Conservation (phyloP, 2,113 vertebrate species). For the Phyllopteryx taeniolatus region DNA sequence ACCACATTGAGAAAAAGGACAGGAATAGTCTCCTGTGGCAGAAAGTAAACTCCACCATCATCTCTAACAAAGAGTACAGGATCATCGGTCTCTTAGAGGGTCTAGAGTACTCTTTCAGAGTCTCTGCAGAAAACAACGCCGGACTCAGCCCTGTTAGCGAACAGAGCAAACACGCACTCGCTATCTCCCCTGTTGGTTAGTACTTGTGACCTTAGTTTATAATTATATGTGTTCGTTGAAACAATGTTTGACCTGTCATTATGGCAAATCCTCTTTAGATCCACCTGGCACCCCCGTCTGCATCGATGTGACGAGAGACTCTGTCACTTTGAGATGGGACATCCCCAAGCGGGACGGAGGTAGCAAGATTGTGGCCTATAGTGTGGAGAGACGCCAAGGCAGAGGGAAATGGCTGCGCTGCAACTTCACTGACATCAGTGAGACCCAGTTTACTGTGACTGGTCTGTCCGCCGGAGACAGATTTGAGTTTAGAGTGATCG, state of each 20-base stretch:
- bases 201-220: constrained; percentile 25
- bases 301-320: constrained; percentile 95
- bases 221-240: neutral
- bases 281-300: constrained; percentile 94
- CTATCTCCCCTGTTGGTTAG: constrained; percentile 97
- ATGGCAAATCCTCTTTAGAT: constrained; percentile 67
- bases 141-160: constrained; percentile 89
- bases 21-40: constrained; percentile 98
- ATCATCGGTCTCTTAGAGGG: constrained; percentile 89
- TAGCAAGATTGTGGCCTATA: constrained; percentile 94
- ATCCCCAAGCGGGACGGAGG: constrained; percentile 89
- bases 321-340: constrained; percentile 92
- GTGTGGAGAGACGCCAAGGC: constrained; percentile 92
- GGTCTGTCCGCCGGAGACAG: constrained; percentile 90
- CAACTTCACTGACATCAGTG: constrained; percentile 93
- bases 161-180: constrained; percentile 90
- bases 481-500: constrained; percentile 93
- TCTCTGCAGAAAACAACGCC: constrained; percentile 91
- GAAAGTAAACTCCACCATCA: constrained; percentile 84
- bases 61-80: constrained; percentile 92
- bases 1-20: constrained; percentile 97
- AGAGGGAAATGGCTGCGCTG: constrained; percentile 88
- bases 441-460: constrained; percentile 91
- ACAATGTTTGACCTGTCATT: neutral
- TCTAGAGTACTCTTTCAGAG: constrained; percentile 95